Evolutionary conservation across 2,888 invertebrate species (phyloP), one percentile per base, ranked within the genome.

Genomic region (Athalia rosae): DNA sequence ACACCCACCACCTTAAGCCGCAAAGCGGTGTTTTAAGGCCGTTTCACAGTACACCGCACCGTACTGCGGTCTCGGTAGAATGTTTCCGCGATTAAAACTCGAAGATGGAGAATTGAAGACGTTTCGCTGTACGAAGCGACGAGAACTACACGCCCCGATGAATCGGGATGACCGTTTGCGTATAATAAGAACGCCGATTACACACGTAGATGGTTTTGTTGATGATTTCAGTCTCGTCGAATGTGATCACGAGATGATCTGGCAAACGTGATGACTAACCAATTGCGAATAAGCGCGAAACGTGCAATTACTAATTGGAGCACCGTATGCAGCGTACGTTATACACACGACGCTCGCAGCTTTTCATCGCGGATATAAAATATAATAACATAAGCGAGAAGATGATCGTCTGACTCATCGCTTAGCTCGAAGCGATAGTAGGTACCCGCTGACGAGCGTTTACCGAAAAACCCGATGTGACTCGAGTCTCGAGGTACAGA

Each of bases 261-360:
- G 71, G 71, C 71, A 71, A 58, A 71, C n/a, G n/a, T n/a, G 81
- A 83, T 84, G 83, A 85, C 84, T 85, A 86, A 85, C 82, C 84
- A 83, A 83, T 82, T 81, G 82, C 81, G 74, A 74, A 59, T 62
- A 59, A 59, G 74, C 74, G 77, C 76, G 82, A 84, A 84, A 83
- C 81, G 78, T 83, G 80, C 82, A 84, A 84, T 85, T 81, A 84
- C 81, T 82, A 86, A 85, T 79, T 86, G 83, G 85, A 84, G 82
- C 86, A 74, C n/a, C 47, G 47, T 62, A 85, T 77, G 81, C 79
- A 79, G 61, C 15, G 15, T 8, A 64, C 73, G 76, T 79, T 69
- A 28, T 28, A 28, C 28, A 28, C 28, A 79, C 81, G 11, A 7
- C n/a, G 53, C 61, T 77, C 80, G 81, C 80, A 83, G 81, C 81